A percentile compares a stretch with the other conserved stretches of the same genome.
These are phyloP conservation scores for Triplophysa tibetana DNA, from an alignment of 2,113 vertebrate genomes.

Conservation along the genomic window DNA sequence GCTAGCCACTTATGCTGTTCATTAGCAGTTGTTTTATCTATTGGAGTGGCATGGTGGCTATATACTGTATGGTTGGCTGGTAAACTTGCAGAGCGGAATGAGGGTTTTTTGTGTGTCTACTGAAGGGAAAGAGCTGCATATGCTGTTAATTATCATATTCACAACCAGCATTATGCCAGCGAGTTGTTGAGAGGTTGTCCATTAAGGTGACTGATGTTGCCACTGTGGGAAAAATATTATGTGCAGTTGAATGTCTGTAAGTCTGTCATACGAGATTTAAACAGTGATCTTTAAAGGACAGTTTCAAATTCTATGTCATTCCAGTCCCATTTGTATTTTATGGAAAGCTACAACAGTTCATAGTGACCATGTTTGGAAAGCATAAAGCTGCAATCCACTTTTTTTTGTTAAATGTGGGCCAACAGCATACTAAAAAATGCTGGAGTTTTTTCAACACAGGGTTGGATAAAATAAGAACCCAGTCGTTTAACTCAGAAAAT, in stretches of 20 bases:
- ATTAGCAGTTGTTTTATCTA: conserved; percentile 20
- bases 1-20: conserved; percentile 29
- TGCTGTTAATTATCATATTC: conserved; percentile 11
- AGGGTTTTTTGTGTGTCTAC: not conserved
- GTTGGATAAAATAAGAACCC: no score
- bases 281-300: no score
- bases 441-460: no score
- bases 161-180: not conserved
- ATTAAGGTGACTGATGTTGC: not conserved
- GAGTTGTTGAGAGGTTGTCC: not conserved
- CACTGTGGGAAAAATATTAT: not conserved
- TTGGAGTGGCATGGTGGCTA: conserved; percentile 20
- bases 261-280: no score
- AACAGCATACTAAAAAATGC: no score
- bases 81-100: not conserved
- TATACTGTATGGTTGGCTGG: not conserved
- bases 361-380: no score
- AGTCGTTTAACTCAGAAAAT: no score
- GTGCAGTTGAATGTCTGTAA: not conserved
- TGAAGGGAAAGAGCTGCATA: conserved; percentile 14
- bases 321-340: no score
- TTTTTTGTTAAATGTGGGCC: no score
- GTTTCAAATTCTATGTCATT: no score
- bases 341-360: no score
- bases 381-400: no score